Base-by-base conservation (phyloP, 2,113 vertebrate species). In the Leptobrachium leishanense region DNA sequence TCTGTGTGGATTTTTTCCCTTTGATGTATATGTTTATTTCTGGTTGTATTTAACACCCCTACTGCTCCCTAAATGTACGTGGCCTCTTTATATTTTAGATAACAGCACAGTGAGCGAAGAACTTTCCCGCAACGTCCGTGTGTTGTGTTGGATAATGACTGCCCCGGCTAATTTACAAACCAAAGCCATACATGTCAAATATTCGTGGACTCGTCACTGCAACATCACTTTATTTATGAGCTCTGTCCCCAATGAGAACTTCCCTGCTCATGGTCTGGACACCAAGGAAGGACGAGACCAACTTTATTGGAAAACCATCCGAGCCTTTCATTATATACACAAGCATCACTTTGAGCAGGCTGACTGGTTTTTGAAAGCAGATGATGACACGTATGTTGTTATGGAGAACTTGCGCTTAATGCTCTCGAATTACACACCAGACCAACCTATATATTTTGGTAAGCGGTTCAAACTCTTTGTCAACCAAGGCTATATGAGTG, bases 401-500 rank as follows among this genome's bases (percentile, higher is more conserved):
- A 82, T 92, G 77, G 91, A 92, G 83, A 95, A 92, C 84, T 88
- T 95, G 71, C 89, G 89, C n/a, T 90, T 90, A 91, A 68, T 94
- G 54, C 88, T 94, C 40, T 88, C 90, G 69, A 78, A 88, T 71
- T 84, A 90, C 84, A 87, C 86, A 4, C 79, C 93, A 0, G 80
- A 89, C 1, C 81, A 87, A 77, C 87, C 94, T 43, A 43, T 95
- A 42, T 94, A 93, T 68, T 88, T 94, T 2, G 90, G 91, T 0
- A 94, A 92, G 63, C 86, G 89, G 54, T 95, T 95, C 85, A 86
- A 86, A 41, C 93, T 91, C 1, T 94, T 86, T 43, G 67, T 71
- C 0, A 86, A 85, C 72, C 94, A 95, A 81, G 94, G 95, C 73
- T 95, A 94, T 86, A 94, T 95, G 92, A 94, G 90, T 0, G 91